phyloP scores from a whole-genome alignment of 1,140 invertebrate species.

The Rhynchophorus ferrugineus region DNA sequence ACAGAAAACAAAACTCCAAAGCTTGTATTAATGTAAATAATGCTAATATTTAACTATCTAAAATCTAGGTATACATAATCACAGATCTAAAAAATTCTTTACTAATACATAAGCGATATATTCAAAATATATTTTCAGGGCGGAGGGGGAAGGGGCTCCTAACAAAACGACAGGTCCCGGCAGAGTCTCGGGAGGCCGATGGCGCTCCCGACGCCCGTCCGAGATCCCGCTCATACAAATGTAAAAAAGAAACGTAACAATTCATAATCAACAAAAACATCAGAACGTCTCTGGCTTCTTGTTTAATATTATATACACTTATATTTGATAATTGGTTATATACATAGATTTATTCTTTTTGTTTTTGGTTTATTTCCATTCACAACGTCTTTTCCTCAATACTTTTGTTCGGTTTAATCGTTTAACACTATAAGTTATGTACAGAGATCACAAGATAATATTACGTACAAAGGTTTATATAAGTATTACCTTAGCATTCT shows the following conservation, averaged over 20 bases:
- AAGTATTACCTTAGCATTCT: conserved; percentile 14
- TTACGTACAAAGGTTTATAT: conserved; percentile 33
- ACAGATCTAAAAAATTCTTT: conserved; percentile 36
- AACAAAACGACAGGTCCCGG: too few species aligned
- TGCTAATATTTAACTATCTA: conserved; percentile 22
- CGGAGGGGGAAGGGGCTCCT: too few species aligned
- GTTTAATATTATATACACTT: conserved; percentile 9
- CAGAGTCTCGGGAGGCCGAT: too few species aligned
- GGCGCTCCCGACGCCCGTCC: too few species aligned
- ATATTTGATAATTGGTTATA: conserved; percentile 15
- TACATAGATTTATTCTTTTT: conserved; percentile 10
- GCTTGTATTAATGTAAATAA: too few species aligned
- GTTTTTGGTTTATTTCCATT: neutral
- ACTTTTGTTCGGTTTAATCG: neutral
- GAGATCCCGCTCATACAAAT: too few species aligned
- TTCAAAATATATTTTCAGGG: too few species aligned
- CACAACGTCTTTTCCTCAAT: conserved; percentile 7
- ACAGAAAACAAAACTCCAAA: too few species aligned
- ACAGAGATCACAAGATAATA: conserved; percentile 38
- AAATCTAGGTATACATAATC: conserved; percentile 36
- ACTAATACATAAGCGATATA: neutral
- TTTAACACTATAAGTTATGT: conserved; percentile 24
- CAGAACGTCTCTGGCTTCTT: neutral
- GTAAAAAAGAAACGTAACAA: conserved; percentile 10
- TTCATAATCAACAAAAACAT: conserved; percentile 4